Percentiles rank a stretch among this genome's conserved stretches.
These are phyloP conservation scores for Pelosia muscerda DNA, from an alignment of 2,888 invertebrate species.

Conservation along the genomic window DNA sequence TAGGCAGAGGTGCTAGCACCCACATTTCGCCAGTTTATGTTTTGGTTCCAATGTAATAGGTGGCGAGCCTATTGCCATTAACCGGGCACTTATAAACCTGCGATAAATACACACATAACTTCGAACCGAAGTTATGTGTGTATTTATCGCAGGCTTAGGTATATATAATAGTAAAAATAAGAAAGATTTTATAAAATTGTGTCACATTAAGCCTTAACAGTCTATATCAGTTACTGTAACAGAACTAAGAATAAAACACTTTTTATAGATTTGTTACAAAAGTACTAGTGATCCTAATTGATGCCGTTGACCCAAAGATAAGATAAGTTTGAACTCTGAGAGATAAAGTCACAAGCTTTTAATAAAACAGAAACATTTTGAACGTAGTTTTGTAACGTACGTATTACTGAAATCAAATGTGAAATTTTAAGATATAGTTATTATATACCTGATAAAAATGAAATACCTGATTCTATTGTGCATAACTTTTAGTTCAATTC, in stretches of 20 bases:
- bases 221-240: too few relatives aligned
- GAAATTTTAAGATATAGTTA: not conserved
- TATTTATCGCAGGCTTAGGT: too few relatives aligned
- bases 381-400: not conserved
- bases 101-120: too few relatives aligned
- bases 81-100: too few relatives aligned
- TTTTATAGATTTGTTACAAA: not conserved
- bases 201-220: too few relatives aligned
- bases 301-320: constrained; percentile 4
- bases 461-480: not conserved
- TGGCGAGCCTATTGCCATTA: too few relatives aligned
- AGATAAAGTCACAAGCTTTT: constrained; percentile 3
- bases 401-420: not conserved
- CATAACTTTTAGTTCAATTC: not conserved
- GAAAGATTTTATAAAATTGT: too few relatives aligned
- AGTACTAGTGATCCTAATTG: not conserved
- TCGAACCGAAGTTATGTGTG: too few relatives aligned
- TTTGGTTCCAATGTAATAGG: too few relatives aligned
- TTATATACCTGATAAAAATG: constrained; percentile 5
- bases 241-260: too few relatives aligned
- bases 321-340: constrained; percentile 24
- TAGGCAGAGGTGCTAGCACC: too few relatives aligned
- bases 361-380: not conserved
- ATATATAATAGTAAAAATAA: not conserved
- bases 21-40: too few relatives aligned